phyloP scores from a whole-genome alignment of 2,797 vertebrate species.

The Phataginus tetradactyla region DNA sequence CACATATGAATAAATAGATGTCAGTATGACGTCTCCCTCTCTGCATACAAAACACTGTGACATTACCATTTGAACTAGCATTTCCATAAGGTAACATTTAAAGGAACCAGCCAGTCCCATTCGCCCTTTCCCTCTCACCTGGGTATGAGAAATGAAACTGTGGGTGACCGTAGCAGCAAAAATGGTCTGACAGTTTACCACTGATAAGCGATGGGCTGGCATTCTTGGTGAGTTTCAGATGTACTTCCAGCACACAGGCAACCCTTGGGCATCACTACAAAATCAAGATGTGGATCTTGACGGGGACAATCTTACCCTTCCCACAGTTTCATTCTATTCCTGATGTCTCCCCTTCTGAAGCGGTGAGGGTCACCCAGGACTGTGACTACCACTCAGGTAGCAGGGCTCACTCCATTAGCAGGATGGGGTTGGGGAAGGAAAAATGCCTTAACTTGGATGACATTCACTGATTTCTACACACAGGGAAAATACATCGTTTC shows the following conservation, averaged over 20 bases:
- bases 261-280: slow-evolving; percentile 32
- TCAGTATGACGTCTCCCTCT: slow-evolving; percentile 82
- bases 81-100: slow-evolving; percentile 82
- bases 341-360: slow-evolving; percentile 39
- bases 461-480: slow-evolving; percentile 81
- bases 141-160: slow-evolving; percentile 79
- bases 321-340: slow-evolving; percentile 50
- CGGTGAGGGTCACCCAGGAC: slow-evolving; percentile 53
- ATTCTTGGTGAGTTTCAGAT: background rate
- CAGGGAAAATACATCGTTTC: slow-evolving; percentile 84
- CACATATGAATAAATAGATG: slow-evolving; percentile 85
- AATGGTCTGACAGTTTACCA: slow-evolving; percentile 80
- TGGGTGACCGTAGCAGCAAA: slow-evolving; percentile 83
- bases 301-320: slow-evolving; percentile 40
- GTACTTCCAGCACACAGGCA: slow-evolving; percentile 57
- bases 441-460: slow-evolving; percentile 82
- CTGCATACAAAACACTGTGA: slow-evolving; percentile 86
- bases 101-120: slow-evolving; percentile 80
- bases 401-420: slow-evolving; percentile 63
- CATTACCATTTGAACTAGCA: slow-evolving; percentile 81
- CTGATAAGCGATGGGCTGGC: slow-evolving; percentile 40
- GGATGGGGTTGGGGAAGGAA: slow-evolving; percentile 66
- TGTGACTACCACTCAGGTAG: background rate
- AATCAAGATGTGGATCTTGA: slow-evolving; percentile 56
- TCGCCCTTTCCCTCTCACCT: slow-evolving; percentile 81